Percentiles rank a stretch among this genome's conserved stretches.
These are phyloP conservation scores for Epinotia demarniana DNA, from an alignment of 2,888 invertebrate genomes.

Conservation along the genomic window DNA sequence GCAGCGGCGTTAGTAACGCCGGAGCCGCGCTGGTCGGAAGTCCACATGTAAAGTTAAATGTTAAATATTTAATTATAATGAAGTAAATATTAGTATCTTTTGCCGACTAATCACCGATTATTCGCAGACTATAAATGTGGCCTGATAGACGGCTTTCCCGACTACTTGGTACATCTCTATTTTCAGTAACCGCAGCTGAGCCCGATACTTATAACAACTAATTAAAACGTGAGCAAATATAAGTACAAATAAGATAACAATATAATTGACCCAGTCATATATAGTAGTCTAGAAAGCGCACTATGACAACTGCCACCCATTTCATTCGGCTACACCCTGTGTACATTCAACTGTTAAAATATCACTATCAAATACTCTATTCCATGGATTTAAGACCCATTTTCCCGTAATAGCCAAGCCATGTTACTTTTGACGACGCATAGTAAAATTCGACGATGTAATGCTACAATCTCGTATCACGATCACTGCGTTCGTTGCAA, in stretches of 20 bases:
- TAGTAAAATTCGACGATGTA: slow-evolving; percentile 1
- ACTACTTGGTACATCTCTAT: neutral
- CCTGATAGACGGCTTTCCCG: too few relatives aligned
- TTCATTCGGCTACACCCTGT: neutral
- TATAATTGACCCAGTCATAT: slow-evolving; percentile 8
- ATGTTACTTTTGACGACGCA: slow-evolving; percentile 14
- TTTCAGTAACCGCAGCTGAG: neutral
- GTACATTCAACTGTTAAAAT: neutral
- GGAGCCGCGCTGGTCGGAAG: too few relatives aligned
- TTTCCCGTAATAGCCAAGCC: neutral
- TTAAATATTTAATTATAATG: too few relatives aligned
- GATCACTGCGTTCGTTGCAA: neutral
- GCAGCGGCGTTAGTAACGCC: too few relatives aligned
- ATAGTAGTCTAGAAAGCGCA: slow-evolving; percentile 2
- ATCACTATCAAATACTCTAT: too few relatives aligned
- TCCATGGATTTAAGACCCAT: neutral
- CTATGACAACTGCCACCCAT: slow-evolving; percentile 16
- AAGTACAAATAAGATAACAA: neutral
- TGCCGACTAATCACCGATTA: too few relatives aligned
- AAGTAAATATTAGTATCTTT: too few relatives aligned
- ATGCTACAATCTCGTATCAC: neutral
- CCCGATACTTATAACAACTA: neutral
- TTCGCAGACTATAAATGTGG: too few relatives aligned
- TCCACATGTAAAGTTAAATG: too few relatives aligned
- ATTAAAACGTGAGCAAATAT: slow-evolving; percentile 7